These are phyloP conservation scores for Kradibia gibbosae DNA, from an alignment of 1,140 invertebrate genomes.

Conservation along the genomic window DNA sequence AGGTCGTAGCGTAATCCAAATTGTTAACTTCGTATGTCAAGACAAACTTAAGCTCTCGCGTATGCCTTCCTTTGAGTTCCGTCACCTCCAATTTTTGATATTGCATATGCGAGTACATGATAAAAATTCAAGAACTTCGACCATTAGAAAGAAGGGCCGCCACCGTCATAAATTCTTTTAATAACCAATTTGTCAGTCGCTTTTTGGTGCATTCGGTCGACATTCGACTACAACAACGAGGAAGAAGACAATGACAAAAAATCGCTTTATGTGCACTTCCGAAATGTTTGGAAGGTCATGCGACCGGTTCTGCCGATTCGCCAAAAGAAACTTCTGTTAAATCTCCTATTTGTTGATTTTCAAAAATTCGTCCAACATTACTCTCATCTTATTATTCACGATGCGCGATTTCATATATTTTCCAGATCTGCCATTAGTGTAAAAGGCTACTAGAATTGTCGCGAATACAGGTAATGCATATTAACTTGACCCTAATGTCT, in stretches of 20 bases:
- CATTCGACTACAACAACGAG: background rate
- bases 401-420: background rate
- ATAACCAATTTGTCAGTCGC: constrained; percentile 30
- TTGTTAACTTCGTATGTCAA: constrained; percentile 56
- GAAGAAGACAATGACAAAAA: background rate
- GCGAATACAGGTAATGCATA: background rate
- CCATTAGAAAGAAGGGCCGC: constrained; percentile 8
- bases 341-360: background rate
- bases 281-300: constrained; percentile 14
- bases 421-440: background rate
- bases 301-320: background rate
- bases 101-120: background rate
- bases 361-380: background rate
- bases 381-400: background rate
- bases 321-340: background rate
- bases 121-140: constrained; percentile 28
- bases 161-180: constrained; percentile 25
- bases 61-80: too few species aligned
- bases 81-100: too few species aligned
- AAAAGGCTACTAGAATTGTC: background rate
- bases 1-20: constrained; percentile 42
- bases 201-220: background rate
- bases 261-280: background rate
- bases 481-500: background rate
- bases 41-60: too few species aligned